Percentiles rank a stretch among this genome's conserved stretches.
Evolutionary conservation across 2,888 invertebrate species (phyloP).

Genomic region (Orthonevra nobilis): DNA sequence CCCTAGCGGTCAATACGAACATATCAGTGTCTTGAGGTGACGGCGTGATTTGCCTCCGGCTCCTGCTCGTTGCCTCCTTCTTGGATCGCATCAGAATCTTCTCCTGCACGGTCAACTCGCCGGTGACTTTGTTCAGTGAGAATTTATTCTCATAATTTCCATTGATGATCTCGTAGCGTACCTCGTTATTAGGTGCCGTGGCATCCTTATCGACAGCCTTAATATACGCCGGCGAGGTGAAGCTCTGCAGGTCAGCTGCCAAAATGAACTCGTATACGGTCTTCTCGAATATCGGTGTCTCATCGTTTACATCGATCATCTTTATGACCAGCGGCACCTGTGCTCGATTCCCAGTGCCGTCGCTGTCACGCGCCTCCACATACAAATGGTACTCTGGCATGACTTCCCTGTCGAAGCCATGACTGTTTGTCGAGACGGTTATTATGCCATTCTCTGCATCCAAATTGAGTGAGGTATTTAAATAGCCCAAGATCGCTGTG

Average conservation of each 20-base stretch:
- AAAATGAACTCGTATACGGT: constrained; percentile 90
- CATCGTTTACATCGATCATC: constrained; percentile 91
- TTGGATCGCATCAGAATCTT: constrained; percentile 77
- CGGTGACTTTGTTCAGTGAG: constrained; percentile 87
- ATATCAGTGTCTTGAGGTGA: constrained; percentile 75
- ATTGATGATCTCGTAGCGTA: constrained; percentile 90
- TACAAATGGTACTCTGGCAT: constrained; percentile 88
- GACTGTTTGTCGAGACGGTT: constrained; percentile 87
- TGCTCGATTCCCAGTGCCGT: constrained; percentile 89
- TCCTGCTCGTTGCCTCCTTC: constrained; percentile 76
- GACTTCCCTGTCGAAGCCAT: constrained; percentile 91
- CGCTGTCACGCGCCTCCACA: constrained; percentile 93
- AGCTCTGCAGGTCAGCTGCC: constrained; percentile 86
- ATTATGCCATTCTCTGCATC: constrained; percentile 90
- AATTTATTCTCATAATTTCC: constrained; percentile 89
- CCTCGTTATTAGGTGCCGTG: constrained; percentile 90
- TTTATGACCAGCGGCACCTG: constrained; percentile 87
- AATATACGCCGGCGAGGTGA: constrained; percentile 88
- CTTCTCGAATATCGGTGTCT: constrained; percentile 91
- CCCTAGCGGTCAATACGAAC: constrained; percentile 87
- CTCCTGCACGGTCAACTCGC: constrained; percentile 85
- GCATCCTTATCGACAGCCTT: constrained; percentile 92
- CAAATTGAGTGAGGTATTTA: constrained; percentile 89
- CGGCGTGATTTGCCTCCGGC: constrained; percentile 67
- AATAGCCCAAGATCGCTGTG: constrained; percentile 87